Base-by-base conservation (phyloP, 2,113 vertebrate genomes). In the Colius striatus region DNA sequence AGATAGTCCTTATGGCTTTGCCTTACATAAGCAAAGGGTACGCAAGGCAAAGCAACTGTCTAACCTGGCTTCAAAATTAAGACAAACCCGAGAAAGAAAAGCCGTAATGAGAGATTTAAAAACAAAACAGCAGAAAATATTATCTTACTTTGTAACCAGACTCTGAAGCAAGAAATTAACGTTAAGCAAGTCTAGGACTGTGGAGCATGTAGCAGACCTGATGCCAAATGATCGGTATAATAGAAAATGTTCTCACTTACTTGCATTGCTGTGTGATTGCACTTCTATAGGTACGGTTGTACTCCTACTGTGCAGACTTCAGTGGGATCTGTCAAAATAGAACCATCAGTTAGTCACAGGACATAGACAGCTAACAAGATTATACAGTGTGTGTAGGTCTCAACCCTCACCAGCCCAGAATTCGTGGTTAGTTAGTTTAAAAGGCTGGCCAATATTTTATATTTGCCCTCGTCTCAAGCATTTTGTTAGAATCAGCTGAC, bases 201-300 rank as follows among this genome's bases (percentile, higher is more conserved):
- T 73, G 77, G 87, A 75, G 75, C 63, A 9, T 20, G 25, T 74
- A 84, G 86, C 21, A 90, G 93, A 79, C 75, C 66, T 58, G 71
- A 45, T 93, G 93, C 92, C 95, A 85, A 77, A 94, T 47, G 85
- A 89, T 74, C 88, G 94, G 62, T 66, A 78, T 92, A 95, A 79
- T 54, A 95, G 84, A 97, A 89, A 94, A 74, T 95, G 92, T 60
- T 97, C 95, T 96, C 97, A 98, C 98, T 98, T 98, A 99, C 98
- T 98, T 98, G 97, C 96, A 94, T 86, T 96, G 97, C 97, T 91
- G 96, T 96, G 94, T 97, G 94, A 96, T 95, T 98, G 98, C 97
- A 97, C 96, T 97, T 98, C 98, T 98, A 98, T 97, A 98, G 98
- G 98, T 99, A 99, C 96, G 98, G 98, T 98, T 98, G 98, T 95